Conservation (phyloP, 2,797 vertebrate genomes). For the Tenualosa ilisha region DNA sequence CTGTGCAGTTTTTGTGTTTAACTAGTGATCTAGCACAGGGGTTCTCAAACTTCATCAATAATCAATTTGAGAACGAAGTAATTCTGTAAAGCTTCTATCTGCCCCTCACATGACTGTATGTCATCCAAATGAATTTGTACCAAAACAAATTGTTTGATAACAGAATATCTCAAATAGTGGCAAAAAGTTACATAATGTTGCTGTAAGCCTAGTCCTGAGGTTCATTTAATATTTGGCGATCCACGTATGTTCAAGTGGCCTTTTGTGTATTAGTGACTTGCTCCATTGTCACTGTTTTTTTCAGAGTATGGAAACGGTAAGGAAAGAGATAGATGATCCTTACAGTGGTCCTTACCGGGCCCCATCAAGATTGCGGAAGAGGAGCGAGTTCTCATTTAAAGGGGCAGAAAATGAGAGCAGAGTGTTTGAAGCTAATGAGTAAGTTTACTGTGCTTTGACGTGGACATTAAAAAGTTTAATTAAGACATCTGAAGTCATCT, state of each 20-base stretch:
- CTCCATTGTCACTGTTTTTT: not conserved
- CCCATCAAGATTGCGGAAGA: slow-evolving; percentile 83
- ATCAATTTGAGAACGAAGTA: too few relatives aligned
- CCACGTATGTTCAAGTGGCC: not conserved
- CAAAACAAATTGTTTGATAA: too few relatives aligned
- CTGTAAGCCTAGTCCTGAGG: too few relatives aligned
- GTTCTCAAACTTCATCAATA: too few relatives aligned
- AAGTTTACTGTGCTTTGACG: slow-evolving; percentile 52
- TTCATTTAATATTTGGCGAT: not conserved
- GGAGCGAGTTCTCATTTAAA: slow-evolving; percentile 85
- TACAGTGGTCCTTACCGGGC: slow-evolving; percentile 84
- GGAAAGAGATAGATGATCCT: slow-evolving; percentile 85
- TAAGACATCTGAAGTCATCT: not conserved
- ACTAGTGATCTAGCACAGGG: too few relatives aligned
- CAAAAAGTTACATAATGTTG: too few relatives aligned
- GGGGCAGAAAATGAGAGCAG: slow-evolving; percentile 69
- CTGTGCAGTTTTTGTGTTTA: too few relatives aligned
- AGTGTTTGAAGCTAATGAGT: slow-evolving; percentile 90
- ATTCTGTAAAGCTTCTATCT: too few relatives aligned
- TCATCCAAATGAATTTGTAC: too few relatives aligned
- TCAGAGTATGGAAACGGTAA: slow-evolving; percentile 86
- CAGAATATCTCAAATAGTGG: too few relatives aligned
- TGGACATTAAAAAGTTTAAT: not conserved
- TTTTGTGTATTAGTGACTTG: not conserved
- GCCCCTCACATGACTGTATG: too few relatives aligned